Conservation (phyloP, 2,797 vertebrate species). For the Gephyroberyx darwinii region DNA sequence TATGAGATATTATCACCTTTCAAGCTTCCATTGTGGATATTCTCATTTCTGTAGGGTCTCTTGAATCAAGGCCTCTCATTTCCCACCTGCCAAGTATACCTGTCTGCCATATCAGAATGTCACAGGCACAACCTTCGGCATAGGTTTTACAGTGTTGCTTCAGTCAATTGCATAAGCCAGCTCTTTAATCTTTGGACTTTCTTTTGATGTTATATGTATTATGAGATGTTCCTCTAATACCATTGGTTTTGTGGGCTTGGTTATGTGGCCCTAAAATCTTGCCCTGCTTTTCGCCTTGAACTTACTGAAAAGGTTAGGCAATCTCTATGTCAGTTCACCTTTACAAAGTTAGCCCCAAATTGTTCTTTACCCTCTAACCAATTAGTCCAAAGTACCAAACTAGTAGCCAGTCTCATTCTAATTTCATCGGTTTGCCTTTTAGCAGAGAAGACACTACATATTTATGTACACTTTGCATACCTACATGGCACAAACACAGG, state of each 20-base stretch:
- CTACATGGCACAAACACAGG: not conserved
- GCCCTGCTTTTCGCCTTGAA: too few species aligned
- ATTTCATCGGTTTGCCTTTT: not conserved
- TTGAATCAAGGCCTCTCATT: not conserved
- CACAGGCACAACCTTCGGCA: not conserved
- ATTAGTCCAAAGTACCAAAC: not conserved
- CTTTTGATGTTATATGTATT: not conserved
- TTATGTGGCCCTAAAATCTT: not conserved
- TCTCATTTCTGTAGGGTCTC: not conserved
- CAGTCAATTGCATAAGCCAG: not conserved
- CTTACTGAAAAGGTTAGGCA: not conserved
- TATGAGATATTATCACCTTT: not conserved
- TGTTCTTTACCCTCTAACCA: not conserved
- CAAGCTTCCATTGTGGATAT: not conserved
- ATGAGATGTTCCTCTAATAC: not conserved
- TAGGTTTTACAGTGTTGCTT: not conserved
- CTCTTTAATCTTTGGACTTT: not conserved
- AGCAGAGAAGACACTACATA: not conserved
- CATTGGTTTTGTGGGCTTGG: not conserved
- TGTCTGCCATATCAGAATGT: too few species aligned
- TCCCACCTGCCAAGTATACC: too few species aligned
- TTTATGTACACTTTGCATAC: not conserved
- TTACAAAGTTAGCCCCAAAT: not conserved
- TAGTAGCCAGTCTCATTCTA: not conserved
- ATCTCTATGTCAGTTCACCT: not conserved